Base-by-base conservation (phyloP, 1,140 invertebrate genomes). In the Gerris buenoi region DNA sequence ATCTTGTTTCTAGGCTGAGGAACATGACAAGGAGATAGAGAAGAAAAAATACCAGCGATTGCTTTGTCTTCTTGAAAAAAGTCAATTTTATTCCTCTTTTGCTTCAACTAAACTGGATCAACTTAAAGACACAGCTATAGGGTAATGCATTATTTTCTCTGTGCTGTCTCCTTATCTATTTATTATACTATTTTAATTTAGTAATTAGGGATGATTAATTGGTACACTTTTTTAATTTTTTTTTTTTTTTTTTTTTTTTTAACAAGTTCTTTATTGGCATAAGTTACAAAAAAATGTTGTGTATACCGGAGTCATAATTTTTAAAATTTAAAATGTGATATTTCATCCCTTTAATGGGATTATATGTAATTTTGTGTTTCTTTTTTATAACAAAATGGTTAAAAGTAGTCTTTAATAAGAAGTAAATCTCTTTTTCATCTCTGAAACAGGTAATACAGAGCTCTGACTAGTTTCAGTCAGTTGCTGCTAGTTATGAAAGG, bases 41-140 rank as follows among this genome's bases (percentile, higher is more conserved):
- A 18, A 67, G 62, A 33, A 26, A 3, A 66, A 63, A 64, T 64
- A 66, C 57, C 63, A 64, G 63, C 29, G 68, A n/a, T 26, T 69
- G 26, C 63, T 64, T n/a, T 26, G 65, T 66, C 27, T 69, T 13
- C 63, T 69, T n/a, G 65, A 65, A 22, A 67, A 65, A 27, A 69
- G 68, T 59, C 68, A 69, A 27, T 69, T 69, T 57, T 69, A 69
- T 58, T 46, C 68, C 14, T 61, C 65, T 10, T 69, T 69, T 27
- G 33, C 22, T 58, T 26, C 14, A 15, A 66, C 27, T 15, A 68
- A 59, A 25, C 58, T 64, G 13, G 57, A 65, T 18, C 33, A 46
- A 28, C 27, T 22, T 22, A 57, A 27, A 59, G 67, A 67, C 27
- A 67, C 46, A 27, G 33, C n/a, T n/a, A n/a, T n/a, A n/a, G n/a